phyloP scores from a whole-genome alignment of 2,113 vertebrate genomes.

The Daphoenositta chrysoptera region DNA sequence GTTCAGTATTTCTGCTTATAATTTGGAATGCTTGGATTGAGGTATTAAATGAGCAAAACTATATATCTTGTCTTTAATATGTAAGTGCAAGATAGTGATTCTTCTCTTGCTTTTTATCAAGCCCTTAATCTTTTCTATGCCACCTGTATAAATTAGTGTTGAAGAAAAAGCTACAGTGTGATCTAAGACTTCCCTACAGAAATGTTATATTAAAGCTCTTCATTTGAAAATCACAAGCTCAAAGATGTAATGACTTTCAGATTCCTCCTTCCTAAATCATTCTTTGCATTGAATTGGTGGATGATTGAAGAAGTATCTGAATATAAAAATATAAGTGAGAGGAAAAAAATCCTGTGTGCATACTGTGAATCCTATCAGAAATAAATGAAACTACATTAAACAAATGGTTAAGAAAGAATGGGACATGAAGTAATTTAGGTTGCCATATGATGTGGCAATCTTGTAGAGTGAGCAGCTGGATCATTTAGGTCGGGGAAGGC shows the following conservation, averaged over 20 bases:
- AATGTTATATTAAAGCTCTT: slow-evolving; percentile 9
- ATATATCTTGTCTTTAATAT: slow-evolving; percentile 1
- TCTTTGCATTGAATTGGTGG: slow-evolving; percentile 4
- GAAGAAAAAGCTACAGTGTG: neutral
- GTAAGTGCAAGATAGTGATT: slow-evolving; percentile 5
- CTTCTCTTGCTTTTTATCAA: slow-evolving; percentile 37
- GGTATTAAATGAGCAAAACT: neutral
- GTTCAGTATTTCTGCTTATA: slow-evolving; percentile 19
- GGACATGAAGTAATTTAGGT: neutral
- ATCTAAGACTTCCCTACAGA: neutral
- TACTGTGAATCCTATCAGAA: neutral
- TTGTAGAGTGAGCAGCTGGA: neutral
- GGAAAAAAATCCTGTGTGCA: neutral
- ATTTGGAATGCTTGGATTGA: neutral
- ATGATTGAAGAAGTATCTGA: neutral
- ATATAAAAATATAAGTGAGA: neutral
- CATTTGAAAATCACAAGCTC: slow-evolving; percentile 24
- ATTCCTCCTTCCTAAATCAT: slow-evolving; percentile 10
- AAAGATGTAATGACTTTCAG: slow-evolving; percentile 1
- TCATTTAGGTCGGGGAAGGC: neutral
- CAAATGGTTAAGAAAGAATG: neutral
- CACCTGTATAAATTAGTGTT: neutral
- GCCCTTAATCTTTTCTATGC: neutral
- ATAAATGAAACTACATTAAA: slow-evolving; percentile 8
- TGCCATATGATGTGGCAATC: neutral